Base-by-base conservation (phyloP, 2,888 invertebrate species). In the Cryptocephalus moraei region DNA sequence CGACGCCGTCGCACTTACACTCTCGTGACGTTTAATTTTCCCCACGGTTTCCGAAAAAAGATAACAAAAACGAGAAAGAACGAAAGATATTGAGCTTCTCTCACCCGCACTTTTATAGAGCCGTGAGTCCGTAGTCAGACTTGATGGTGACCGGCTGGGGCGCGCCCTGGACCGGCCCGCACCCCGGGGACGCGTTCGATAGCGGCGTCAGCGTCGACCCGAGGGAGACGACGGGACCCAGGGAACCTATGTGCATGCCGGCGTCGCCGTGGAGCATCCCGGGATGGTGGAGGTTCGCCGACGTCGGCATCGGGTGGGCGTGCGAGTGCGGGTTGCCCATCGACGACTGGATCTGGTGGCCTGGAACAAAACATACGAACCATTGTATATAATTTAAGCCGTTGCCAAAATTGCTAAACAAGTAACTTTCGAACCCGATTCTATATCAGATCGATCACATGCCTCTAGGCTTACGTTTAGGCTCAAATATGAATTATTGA, bases 91-190 rank as follows among this genome's bases (percentile, higher is more conserved):
- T 54, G 50, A 55, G 54, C 51, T 51, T 40, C 49, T 52, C 51
- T 54, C 49, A 22, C 22, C 22, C 22, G 22, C 22, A 54, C 57
- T 56, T 62, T 79, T 82, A 82, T 69, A 81, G 77, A 45, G 88
- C 82, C 68, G 89, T 91, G 63, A 91, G 79, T 69, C 87, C 91
- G 68, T 91, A 91, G 73, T 91, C 90, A 59, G 88, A 86, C 73
- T 90, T 90, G 63, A 88, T 86, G 3, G 22, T 4, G 63, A 82
- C 75, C 53, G 80, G 74, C 56, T 78, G 76, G 45, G 72, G 70
- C 47, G 72, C 69, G 39, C 74, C 72, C 33, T 74, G 72, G 9
- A 78, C 73, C 1, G 78, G 75, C 42, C 69, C 71, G 59, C 79
- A 78, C 11, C 76, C 75, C 8, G 77, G 73, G 22, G 77, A 69